These are phyloP conservation scores for Hirtodrosophila duncani DNA, from an alignment of 2,888 invertebrate species.

Conservation along the genomic window DNA sequence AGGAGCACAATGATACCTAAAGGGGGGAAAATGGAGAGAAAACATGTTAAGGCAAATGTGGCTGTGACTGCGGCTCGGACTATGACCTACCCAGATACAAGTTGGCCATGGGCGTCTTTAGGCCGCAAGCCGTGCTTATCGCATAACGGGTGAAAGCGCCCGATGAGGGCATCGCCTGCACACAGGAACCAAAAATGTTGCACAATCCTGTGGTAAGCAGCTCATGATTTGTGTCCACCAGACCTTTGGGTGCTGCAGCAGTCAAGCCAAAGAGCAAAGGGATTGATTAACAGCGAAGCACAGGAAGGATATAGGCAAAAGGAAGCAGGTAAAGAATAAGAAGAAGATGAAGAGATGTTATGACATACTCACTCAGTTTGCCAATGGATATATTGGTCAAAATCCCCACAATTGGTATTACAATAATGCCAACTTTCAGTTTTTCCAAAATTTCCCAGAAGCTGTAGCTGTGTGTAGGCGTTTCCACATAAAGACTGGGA, in stretches of 20 bases:
- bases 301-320: too few relatives aligned
- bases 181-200: constrained; percentile 89
- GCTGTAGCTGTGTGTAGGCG: constrained; percentile 80
- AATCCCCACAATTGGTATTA: constrained; percentile 91
- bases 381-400: constrained; percentile 96
- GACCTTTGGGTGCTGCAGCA: constrained; percentile 82
- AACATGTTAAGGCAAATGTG: neutral
- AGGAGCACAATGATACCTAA: constrained; percentile 88
- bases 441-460: constrained; percentile 84
- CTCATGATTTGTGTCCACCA: constrained; percentile 93
- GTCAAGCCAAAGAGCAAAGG: neutral
- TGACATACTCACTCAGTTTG: constrained; percentile 89
- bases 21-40: constrained; percentile 24
- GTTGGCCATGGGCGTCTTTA: constrained; percentile 86
- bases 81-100: constrained; percentile 72
- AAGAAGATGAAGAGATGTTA: too few relatives aligned
- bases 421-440: constrained; percentile 87
- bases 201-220: constrained; percentile 90
- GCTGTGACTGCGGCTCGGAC: neutral
- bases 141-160: constrained; percentile 94
- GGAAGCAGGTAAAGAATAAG: neutral
- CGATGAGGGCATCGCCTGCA: constrained; percentile 91
- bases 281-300: too few relatives aligned
- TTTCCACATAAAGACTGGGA: constrained; percentile 82
- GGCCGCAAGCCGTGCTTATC: constrained; percentile 91